Evolutionary conservation across 2,797 vertebrate species (phyloP), one percentile per base, ranked within the genome.

Genomic region (Centroberyx gerrardi): DNA sequence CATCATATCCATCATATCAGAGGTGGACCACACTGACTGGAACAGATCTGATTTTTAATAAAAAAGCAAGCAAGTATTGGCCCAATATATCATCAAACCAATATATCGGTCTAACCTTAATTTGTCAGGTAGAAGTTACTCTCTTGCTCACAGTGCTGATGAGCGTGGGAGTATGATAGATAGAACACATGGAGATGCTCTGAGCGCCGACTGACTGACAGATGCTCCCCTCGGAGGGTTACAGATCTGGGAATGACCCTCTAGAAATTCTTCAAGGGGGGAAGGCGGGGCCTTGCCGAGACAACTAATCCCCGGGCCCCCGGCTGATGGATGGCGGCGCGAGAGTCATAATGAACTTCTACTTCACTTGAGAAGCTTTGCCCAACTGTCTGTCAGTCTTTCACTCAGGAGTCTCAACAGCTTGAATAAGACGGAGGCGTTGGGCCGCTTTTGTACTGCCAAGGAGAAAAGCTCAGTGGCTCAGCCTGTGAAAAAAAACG

Each of bases 121-220:
- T 42, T 42, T 42, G 40, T 12, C 10, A 42, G 40, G 40, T 42
- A 12, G 3, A 42, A 42, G 40, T 42, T 12, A 42, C 10, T 42
- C 40, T 42, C 40, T 42, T 12, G 40, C 40, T 42, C 10, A 5
- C n/a, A 8, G 27, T 51, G 58, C 31, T 68, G 60, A 64, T 67
- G 51, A 72, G 33, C 51, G 58, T 62, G 12, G 59, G 59, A 29
- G 29, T 12, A 38, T n/a, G n/a, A 63, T 40, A 70, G 22, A 22
- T 22, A 22, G 22, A 77, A 85, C 67, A 74, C 46, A 33, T 28
- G 31, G 36, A 62, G 55, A 29, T 52, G 53, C 68, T 67, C 46
- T 76, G 31, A n/a, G 48, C 61, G 27, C 28, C 76, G 60, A 63
- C 62, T 81, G 84, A 88, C 61, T 80, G 78, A 84, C 80, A 78